Percentiles rank a stretch among this genome's conserved stretches.
Conservation (phyloP, 2,797 vertebrate species). For the Micromesistius poutassou region DNA sequence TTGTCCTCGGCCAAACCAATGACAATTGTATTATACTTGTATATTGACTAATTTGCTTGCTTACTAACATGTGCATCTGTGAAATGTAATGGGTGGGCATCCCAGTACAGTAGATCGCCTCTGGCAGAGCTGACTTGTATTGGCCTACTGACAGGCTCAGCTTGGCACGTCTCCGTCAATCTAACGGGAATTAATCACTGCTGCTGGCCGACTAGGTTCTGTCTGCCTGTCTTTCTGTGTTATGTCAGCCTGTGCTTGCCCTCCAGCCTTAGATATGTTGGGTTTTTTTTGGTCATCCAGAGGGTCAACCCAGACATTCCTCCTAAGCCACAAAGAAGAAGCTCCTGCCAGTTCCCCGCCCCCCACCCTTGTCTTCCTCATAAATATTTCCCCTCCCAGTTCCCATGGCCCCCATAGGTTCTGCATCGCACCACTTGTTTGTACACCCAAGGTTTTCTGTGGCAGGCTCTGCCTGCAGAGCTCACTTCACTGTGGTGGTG, state of each 20-base stretch:
- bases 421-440: conserved; percentile 15
- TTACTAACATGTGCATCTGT: conserved; percentile 16
- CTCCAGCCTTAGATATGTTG: conserved; percentile 39
- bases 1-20: not conserved
- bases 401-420: conserved; percentile 72
- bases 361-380: conserved; percentile 46
- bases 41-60: conserved; percentile 1
- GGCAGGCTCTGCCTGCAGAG: not conserved
- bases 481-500: not conserved
- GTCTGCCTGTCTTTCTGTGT: not conserved
- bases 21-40: not conserved
- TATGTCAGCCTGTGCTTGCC: conserved; percentile 41
- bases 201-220: conserved; percentile 53
- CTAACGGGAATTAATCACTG: conserved; percentile 42
- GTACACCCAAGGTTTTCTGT: conserved; percentile 18
- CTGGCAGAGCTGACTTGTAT: conserved; percentile 15
- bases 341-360: conserved; percentile 47
- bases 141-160: conserved; percentile 37
- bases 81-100: conserved; percentile 3
- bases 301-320: conserved; percentile 71
- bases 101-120: not conserved
- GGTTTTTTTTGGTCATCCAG: conserved; percentile 53
- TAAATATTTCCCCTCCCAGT: conserved; percentile 71
- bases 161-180: conserved; percentile 51
- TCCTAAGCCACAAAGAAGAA: conserved; percentile 63